These are phyloP conservation scores for Pinna nobilis DNA, from an alignment of 1,140 invertebrate species.

Conservation along the genomic window DNA sequence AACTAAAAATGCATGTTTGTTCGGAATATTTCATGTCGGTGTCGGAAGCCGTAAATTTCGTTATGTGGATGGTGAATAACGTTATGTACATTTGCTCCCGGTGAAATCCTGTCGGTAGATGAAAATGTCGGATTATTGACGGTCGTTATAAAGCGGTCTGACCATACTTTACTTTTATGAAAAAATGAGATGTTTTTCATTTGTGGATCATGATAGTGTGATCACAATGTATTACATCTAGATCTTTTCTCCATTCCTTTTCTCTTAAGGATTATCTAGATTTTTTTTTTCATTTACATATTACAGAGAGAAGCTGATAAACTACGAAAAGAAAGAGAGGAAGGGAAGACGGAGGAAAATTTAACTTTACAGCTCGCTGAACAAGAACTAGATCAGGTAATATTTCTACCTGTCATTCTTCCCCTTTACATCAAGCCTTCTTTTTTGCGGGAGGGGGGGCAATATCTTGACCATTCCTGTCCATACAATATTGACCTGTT, in stretches of 20 bases:
- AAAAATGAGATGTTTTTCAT: neutral
- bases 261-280: neutral
- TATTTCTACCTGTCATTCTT: too few species aligned
- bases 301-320: conserved; percentile 58
- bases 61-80: too few species aligned
- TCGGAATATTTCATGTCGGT: too few species aligned
- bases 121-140: too few species aligned
- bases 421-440: too few species aligned
- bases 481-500: too few species aligned
- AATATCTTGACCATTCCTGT: neutral
- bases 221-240: neutral
- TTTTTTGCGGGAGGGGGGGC: neutral
- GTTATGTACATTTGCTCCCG: too few species aligned
- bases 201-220: neutral
- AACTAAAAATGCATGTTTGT: too few species aligned
- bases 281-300: neutral
- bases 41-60: too few species aligned
- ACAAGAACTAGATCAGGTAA: conserved; percentile 60
- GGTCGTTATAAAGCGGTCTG: too few species aligned
- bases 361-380: conserved; percentile 53
- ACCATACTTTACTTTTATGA: too few species aligned
- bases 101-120: too few species aligned
- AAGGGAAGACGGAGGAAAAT: conserved; percentile 49
- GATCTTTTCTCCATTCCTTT: neutral
- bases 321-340: conserved; percentile 42